Percentiles rank a stretch among this genome's conserved stretches.
Evolutionary conservation across 2,797 vertebrate species (phyloP).

Genomic region (Artibeus jamaicensis): DNA sequence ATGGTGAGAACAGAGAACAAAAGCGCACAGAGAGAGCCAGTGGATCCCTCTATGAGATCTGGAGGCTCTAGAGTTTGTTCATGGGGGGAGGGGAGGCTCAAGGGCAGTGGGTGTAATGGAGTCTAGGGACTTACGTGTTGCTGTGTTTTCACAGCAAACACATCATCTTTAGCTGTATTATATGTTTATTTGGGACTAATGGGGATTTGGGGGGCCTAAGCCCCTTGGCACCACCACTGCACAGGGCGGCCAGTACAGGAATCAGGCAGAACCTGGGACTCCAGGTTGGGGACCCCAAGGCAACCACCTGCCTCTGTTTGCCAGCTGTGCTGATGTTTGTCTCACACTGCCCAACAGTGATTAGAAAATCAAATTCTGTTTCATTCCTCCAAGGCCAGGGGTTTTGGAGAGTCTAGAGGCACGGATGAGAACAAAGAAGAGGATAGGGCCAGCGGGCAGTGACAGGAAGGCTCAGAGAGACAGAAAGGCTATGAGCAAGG

Average conservation of each 20-base stretch:
- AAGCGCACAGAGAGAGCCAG: background rate
- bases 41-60: background rate
- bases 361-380: background rate
- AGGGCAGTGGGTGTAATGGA: background rate
- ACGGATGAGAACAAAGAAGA: background rate
- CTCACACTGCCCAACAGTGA: background rate
- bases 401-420: background rate
- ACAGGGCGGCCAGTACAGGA: background rate
- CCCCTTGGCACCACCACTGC: background rate
- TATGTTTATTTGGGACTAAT: background rate
- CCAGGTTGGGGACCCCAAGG: background rate
- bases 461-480: background rate
- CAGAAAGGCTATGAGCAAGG: background rate
- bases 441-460: background rate
- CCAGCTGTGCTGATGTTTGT: background rate
- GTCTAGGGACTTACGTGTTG: background rate
- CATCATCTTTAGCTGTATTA: background rate
- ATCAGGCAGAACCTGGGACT: background rate
- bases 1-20: background rate
- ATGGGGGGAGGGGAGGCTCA: rapidly evolving
- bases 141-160: background rate
- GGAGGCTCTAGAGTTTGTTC: background rate
- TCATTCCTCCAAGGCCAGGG: background rate
- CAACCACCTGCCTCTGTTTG: background rate
- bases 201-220: background rate